A percentile compares a stretch with the other conserved stretches of the same genome.
Evolutionary conservation across 2,113 vertebrate species (phyloP).

Genomic region (Castor canadensis): DNA sequence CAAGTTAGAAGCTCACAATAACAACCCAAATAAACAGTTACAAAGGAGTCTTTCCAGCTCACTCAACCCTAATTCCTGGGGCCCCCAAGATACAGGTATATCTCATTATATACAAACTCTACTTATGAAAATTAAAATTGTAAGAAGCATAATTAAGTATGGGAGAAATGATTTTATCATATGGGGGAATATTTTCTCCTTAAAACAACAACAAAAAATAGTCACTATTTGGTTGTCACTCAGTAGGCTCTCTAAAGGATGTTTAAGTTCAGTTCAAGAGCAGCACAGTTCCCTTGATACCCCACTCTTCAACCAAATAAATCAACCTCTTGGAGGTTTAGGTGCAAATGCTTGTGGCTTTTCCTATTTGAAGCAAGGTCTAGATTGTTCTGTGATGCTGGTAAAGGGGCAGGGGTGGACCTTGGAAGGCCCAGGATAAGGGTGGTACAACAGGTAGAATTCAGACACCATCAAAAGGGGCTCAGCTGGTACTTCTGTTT

Average conservation of each 20-base stretch:
- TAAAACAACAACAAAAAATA: not conserved
- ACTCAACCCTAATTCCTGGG: not conserved
- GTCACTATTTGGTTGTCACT: not conserved
- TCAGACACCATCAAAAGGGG: not conserved
- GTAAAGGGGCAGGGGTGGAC: not conserved
- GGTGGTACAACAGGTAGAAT: not conserved
- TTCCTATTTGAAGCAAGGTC: not conserved
- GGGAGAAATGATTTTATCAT: not conserved
- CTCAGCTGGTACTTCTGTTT: not conserved
- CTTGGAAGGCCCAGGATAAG: not conserved
- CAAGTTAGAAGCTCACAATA: not conserved
- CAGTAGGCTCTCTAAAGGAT: not conserved
- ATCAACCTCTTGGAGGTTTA: not conserved
- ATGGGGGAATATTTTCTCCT: not conserved
- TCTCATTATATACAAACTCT: not conserved
- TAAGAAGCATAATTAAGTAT: not conserved
- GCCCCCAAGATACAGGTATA: not conserved
- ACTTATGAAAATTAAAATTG: not conserved
- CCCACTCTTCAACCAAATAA: not conserved
- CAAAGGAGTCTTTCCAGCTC: not conserved
- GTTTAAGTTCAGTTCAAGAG: not conserved
- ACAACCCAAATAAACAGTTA: not conserved
- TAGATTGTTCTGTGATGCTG: not conserved
- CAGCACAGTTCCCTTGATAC: not conserved
- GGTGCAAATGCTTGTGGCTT: not conserved